Evolutionary conservation across 23 tunicate genomes (phyloP), one percentile per base, ranked within the genome.

Genomic region (Trididemnum miniatum): DNA sequence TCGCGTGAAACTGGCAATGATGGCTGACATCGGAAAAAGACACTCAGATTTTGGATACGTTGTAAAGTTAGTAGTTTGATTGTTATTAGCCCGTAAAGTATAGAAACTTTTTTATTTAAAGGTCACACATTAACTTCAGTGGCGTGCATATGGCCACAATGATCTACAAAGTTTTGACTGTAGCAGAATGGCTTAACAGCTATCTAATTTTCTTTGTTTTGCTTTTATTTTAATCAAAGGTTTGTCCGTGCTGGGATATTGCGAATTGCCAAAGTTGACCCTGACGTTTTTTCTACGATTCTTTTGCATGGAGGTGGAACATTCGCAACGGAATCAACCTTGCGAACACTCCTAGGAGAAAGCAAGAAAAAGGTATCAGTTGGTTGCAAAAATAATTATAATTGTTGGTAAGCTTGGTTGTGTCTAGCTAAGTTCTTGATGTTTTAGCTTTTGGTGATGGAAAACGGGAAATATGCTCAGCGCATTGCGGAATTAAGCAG

Each of bases 1-100:
- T 20, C 88, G 94, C 18, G 94, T 89, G 26, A 78, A 75, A 40
- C 12, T n/a, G 26, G 84, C 87, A 29, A 83, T 89, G 94, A 35
- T 66, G 31, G 34, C 26, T 12, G 94, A 89, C 36, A 78, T 89
- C 28, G 94, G 88, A 38, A 49, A 75, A 5, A 71, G 88, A 71
- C 88, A 89, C 49, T 65, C 88, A 15, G 94, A 89, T 1, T 89
- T 89, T 57, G 54, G 63, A 59, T 79, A 89, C 34, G 38, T 82
- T 0, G 57, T 89, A 1, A 83, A 77, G 94, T 89, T 49, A 32
- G 67, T 44, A n/a, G n/a, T n/a, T n/a, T n/a, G n/a, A n/a, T n/a
- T n/a, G n/a, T n/a, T n/a, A n/a, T n/a, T n/a, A n/a, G n/a, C n/a
- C n/a, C n/a, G n/a, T n/a, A n/a, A n/a, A n/a, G n/a, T n/a, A n/a